Conservation (phyloP, 1,140 invertebrate genomes). For the Drosophila nigrodunni region DNA sequence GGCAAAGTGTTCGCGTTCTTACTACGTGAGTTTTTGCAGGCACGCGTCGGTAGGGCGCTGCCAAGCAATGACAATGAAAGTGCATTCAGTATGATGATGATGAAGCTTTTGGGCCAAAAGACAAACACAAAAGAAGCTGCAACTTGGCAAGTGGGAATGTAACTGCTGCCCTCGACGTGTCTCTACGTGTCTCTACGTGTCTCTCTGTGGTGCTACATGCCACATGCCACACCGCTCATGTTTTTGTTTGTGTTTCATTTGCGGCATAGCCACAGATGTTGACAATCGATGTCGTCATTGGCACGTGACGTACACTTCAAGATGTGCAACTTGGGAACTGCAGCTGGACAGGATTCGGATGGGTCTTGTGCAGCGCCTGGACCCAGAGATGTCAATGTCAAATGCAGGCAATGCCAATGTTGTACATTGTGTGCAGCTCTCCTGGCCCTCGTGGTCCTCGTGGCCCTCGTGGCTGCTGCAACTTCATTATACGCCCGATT, state of each 20-base stretch:
- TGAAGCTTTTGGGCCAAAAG: slow-evolving; percentile 33
- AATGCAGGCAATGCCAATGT: slow-evolving; percentile 16
- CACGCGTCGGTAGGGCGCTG: slow-evolving; percentile 12
- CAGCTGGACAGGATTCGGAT: not conserved
- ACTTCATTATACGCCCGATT: slow-evolving; percentile 65
- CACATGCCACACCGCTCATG: slow-evolving; percentile 14
- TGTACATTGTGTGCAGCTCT: slow-evolving; percentile 14
- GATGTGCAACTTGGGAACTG: slow-evolving; percentile 5
- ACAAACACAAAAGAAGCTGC: slow-evolving; percentile 49
- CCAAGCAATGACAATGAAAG: slow-evolving; percentile 19
- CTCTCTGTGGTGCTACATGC: not conserved
- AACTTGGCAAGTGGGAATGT: slow-evolving; percentile 2
- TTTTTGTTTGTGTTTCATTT: slow-evolving; percentile 73
- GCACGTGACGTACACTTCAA: slow-evolving; percentile 28
- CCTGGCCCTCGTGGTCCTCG: too few species aligned
- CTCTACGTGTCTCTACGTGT: slow-evolving; percentile 4
- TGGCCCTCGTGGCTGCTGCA: slow-evolving; percentile 13
- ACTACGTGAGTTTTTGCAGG: slow-evolving; percentile 21
- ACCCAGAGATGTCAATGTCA: slow-evolving; percentile 32
- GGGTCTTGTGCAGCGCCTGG: not conserved
- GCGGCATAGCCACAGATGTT: slow-evolving; percentile 61
- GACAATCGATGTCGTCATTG: slow-evolving; percentile 68
- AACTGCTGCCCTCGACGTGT: slow-evolving; percentile 21
- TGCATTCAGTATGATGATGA: slow-evolving; percentile 19
- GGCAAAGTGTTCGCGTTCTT: slow-evolving; percentile 16